Percentiles rank a stretch among this genome's conserved stretches.
Evolutionary conservation across 30 jellyfish, hydroid and myxozoan species (phyloP).

Genomic region (Aurelia sp.): DNA sequence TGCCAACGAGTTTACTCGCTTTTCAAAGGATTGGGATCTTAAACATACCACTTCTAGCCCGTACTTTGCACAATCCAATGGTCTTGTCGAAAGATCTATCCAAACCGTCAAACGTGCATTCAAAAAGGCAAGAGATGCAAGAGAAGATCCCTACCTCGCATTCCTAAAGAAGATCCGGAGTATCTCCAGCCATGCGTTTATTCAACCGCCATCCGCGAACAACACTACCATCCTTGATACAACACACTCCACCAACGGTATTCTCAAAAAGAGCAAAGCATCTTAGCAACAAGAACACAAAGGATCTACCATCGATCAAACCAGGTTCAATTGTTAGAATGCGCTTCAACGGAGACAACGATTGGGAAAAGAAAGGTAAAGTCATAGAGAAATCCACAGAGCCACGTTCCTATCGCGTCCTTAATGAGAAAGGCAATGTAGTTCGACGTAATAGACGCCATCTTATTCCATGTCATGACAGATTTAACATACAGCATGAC

Average conservation of each 20-base stretch:
- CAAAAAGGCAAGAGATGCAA: conserved; percentile 40
- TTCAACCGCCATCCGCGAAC: conserved; percentile 60
- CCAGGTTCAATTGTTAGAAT: conserved; percentile 49
- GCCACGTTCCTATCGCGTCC: conserved; percentile 44
- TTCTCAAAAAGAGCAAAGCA: conserved; percentile 19
- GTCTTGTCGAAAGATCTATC: conserved; percentile 58
- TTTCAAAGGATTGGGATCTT: conserved; percentile 44
- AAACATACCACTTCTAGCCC: conserved; percentile 59
- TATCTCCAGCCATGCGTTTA: conserved; percentile 53
- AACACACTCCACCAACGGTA: conserved; percentile 42
- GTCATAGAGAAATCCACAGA: conserved; percentile 36
- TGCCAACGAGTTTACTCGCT: conserved; percentile 23
- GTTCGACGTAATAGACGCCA: conserved; percentile 48
- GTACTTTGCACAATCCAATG: conserved; percentile 47
- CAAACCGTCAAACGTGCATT: conserved; percentile 56
- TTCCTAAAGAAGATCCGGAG: conserved; percentile 46
- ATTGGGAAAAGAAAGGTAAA: conserved; percentile 46
- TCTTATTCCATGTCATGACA: conserved; percentile 50
- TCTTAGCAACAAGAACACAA: conserved; percentile 19
- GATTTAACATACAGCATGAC: conserved; percentile 20
- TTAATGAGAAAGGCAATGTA: conserved; percentile 22
- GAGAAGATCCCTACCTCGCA: conserved; percentile 56
- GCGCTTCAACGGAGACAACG: conserved; percentile 26
- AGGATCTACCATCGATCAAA: conserved; percentile 42
- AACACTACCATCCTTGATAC: conserved; percentile 43